Evolutionary conservation across 2,888 invertebrate species (phyloP).

Genomic region (Drosophila neonasuta): DNA sequence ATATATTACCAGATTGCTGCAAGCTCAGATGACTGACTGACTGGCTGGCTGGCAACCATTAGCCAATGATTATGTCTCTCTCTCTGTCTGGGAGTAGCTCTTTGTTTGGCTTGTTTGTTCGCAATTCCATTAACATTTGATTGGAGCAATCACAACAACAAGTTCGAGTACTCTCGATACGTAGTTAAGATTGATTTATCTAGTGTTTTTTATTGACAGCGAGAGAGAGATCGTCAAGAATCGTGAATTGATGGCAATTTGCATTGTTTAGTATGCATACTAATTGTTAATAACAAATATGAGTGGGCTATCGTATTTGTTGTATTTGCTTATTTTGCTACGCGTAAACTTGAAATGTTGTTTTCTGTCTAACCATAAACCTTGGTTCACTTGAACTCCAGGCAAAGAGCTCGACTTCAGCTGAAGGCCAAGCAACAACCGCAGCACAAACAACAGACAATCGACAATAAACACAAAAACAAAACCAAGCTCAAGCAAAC

Average conservation of each 20-base stretch:
- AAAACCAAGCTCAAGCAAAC: constrained; percentile 6
- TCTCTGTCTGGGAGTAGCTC: neutral
- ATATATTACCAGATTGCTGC: neutral
- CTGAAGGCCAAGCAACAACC: constrained; percentile 39
- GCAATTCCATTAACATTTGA: constrained; percentile 27
- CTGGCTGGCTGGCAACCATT: constrained; percentile 5
- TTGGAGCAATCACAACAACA: constrained; percentile 31
- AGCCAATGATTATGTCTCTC: constrained; percentile 1
- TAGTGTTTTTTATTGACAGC: constrained; percentile 19
- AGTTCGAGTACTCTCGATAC: neutral
- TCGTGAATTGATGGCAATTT: constrained; percentile 21
- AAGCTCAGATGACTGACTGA: neutral
- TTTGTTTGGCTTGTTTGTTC: constrained; percentile 7
- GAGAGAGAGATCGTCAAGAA: neutral
- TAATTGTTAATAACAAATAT: constrained; percentile 26
- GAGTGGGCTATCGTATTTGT: constrained; percentile 6
- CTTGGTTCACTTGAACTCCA: constrained; percentile 40
- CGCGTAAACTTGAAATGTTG: constrained; percentile 36
- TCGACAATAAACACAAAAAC: neutral
- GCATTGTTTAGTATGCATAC: constrained; percentile 35
- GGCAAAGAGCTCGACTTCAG: constrained; percentile 15
- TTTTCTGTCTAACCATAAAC: constrained; percentile 27
- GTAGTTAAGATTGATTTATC: constrained; percentile 13
- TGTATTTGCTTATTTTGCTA: neutral
- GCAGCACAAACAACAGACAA: constrained; percentile 3